Evolutionary conservation across 2,113 vertebrate species (phyloP).

Genomic region (Misgurnus mizolepis): DNA sequence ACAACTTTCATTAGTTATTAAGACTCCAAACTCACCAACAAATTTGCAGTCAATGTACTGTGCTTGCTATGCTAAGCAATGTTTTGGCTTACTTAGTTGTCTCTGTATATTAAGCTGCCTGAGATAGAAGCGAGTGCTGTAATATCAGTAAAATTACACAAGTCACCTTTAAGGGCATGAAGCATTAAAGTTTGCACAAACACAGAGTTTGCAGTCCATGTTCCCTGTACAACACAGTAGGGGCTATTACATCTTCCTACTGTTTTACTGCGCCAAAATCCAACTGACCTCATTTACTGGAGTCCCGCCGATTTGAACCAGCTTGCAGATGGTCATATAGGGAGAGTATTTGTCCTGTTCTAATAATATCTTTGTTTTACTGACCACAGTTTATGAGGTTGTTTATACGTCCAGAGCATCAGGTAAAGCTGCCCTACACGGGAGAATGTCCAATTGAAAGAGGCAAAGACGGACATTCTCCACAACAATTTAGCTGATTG

Average conservation of each 20-base stretch:
- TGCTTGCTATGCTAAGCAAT: not conserved
- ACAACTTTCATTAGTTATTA: too few relatives aligned
- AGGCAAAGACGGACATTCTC: constrained; percentile 20
- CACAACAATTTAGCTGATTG: constrained; percentile 24
- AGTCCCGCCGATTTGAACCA: constrained; percentile 62
- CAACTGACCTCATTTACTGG: constrained; percentile 68
- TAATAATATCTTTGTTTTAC: constrained; percentile 66
- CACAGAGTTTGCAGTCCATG: constrained; percentile 59
- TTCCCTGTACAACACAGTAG: constrained; percentile 59
- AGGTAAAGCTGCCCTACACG: constrained; percentile 30
- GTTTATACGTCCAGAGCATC: constrained; percentile 41
- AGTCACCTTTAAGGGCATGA: constrained; percentile 23
- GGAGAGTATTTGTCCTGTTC: constrained; percentile 60
- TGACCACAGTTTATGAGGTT: constrained; percentile 55
- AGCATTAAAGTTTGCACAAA: constrained; percentile 34
- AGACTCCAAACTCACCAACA: not conserved
- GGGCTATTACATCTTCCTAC: constrained; percentile 62
- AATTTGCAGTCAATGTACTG: not conserved
- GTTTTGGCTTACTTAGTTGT: too few relatives aligned
- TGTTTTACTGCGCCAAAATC: constrained; percentile 67
- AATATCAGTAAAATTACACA: too few relatives aligned
- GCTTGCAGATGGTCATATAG: constrained; percentile 66
- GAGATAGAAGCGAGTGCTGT: too few relatives aligned
- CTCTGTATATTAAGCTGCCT: too few relatives aligned
- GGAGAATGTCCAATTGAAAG: constrained; percentile 19